A percentile compares a stretch with the other conserved stretches of the same genome.
Evolutionary conservation across 2,797 vertebrate genomes (phyloP).

Genomic region (Crenichthys baileyi): DNA sequence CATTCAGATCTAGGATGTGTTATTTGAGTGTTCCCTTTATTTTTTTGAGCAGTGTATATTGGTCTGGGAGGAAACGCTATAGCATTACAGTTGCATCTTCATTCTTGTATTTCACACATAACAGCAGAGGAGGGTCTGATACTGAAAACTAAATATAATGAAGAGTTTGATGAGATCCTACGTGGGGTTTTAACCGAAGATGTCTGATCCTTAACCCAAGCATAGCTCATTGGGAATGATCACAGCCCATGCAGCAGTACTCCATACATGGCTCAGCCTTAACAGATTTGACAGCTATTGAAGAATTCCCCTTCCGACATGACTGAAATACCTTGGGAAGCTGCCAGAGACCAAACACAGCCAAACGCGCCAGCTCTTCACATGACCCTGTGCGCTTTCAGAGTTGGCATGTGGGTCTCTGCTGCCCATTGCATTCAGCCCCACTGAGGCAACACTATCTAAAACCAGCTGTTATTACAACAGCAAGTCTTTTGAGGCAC

Average conservation of each 20-base stretch:
- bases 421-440: conserved; percentile 12
- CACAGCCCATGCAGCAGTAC: conserved; percentile 34
- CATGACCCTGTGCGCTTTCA: conserved; percentile 49
- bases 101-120: not conserved
- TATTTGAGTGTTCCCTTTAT: too few relatives aligned
- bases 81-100: not conserved
- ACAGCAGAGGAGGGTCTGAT: not conserved
- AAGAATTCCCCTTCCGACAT: conserved; percentile 66
- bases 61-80: conserved; percentile 9
- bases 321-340: conserved; percentile 73
- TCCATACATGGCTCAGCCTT: conserved; percentile 72
- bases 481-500: too few relatives aligned
- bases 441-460: too few relatives aligned
- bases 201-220: conserved; percentile 56
- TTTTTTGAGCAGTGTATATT: too few relatives aligned
- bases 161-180: conserved; percentile 8
- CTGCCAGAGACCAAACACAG: conserved; percentile 60
- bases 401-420: conserved; percentile 30
- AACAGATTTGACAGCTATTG: conserved; percentile 52
- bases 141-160: not conserved
- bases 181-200: conserved; percentile 33
- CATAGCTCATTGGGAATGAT: conserved; percentile 50
- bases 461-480: too few relatives aligned
- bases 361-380: conserved; percentile 56
- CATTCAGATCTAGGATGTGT: too few relatives aligned